Evolutionary conservation across 2,113 vertebrate genomes (phyloP).

Genomic region (Petroica traversi): DNA sequence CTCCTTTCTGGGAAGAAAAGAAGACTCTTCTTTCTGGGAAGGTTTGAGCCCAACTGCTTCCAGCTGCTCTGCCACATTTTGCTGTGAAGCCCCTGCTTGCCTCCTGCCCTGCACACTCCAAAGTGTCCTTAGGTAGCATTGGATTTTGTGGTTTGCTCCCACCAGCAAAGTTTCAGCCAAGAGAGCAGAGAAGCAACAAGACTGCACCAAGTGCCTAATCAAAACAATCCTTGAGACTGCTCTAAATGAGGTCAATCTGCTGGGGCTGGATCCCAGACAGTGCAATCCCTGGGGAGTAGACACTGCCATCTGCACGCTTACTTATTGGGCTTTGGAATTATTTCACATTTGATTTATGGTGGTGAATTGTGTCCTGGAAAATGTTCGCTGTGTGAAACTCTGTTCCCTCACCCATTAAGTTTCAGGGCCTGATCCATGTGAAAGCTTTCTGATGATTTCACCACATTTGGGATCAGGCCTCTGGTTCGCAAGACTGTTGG

Average conservation of each 20-base stretch:
- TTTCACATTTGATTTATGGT: slow-evolving; percentile 31
- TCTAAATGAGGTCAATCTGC: background rate
- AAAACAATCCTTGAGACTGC: background rate
- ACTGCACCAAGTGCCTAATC: background rate
- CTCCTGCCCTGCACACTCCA: accelerated
- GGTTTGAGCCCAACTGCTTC: background rate
- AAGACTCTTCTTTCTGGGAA: too few species aligned
- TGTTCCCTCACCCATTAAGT: slow-evolving; percentile 15
- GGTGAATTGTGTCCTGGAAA: background rate
- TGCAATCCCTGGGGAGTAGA: slow-evolving; percentile 6
- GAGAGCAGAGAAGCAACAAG: background rate
- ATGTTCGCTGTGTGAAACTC: background rate
- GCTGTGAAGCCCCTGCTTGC: background rate
- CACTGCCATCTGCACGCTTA: background rate
- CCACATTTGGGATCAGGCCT: background rate
- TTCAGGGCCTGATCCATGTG: background rate
- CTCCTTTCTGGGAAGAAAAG: too few species aligned
- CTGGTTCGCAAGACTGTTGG: background rate
- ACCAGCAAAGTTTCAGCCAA: background rate
- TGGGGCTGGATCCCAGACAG: slow-evolving; percentile 6
- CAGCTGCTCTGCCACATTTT: background rate
- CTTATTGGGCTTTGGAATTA: slow-evolving; percentile 21
- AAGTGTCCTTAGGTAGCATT: too few species aligned
- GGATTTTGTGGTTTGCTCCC: too few species aligned
- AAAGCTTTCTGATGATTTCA: slow-evolving; percentile 23